Percentiles rank a stretch among this genome's conserved stretches.
phyloP scores from a whole-genome alignment of 2,888 invertebrate species.

The Anorthoa munda region DNA sequence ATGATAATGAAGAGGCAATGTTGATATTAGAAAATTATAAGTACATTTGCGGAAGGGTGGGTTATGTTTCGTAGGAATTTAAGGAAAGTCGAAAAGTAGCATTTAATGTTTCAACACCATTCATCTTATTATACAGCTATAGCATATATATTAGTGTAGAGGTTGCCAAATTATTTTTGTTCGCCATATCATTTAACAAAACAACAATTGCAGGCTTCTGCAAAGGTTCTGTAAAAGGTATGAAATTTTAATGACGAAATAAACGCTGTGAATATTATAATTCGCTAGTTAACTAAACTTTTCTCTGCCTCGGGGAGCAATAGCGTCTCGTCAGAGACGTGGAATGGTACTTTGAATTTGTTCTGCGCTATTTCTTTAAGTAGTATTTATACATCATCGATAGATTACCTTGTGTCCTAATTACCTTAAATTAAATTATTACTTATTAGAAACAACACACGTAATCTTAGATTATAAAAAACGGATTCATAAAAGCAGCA shows the following conservation, averaged over 20 bases:
- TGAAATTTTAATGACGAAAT: conserved; percentile 22
- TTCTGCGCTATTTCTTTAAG: background rate
- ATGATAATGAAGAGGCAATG: too few relatives aligned
- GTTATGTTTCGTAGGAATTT: too few relatives aligned
- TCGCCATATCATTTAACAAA: background rate
- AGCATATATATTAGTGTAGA: background rate
- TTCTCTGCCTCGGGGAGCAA: conserved; percentile 8
- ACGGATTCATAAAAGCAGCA: background rate
- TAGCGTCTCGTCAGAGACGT: conserved; percentile 2
- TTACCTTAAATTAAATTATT: background rate
- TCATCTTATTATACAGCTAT: background rate
- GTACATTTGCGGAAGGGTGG: too few relatives aligned
- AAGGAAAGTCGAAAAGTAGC: too few relatives aligned
- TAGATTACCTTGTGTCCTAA: too few relatives aligned
- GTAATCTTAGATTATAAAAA: background rate
- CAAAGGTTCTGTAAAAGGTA: background rate
- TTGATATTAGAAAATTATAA: too few relatives aligned
- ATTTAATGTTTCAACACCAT: too few relatives aligned
- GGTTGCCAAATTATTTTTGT: background rate
- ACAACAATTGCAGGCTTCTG: background rate
- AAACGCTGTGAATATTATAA: conserved; percentile 3
- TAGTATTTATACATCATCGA: background rate
- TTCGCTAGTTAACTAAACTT: conserved; percentile 13
- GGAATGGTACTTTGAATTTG: conserved; percentile 12
- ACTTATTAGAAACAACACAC: too few relatives aligned